Base-by-base conservation (phyloP, 1,140 invertebrate species). In the Drosophila obscura region DNA sequence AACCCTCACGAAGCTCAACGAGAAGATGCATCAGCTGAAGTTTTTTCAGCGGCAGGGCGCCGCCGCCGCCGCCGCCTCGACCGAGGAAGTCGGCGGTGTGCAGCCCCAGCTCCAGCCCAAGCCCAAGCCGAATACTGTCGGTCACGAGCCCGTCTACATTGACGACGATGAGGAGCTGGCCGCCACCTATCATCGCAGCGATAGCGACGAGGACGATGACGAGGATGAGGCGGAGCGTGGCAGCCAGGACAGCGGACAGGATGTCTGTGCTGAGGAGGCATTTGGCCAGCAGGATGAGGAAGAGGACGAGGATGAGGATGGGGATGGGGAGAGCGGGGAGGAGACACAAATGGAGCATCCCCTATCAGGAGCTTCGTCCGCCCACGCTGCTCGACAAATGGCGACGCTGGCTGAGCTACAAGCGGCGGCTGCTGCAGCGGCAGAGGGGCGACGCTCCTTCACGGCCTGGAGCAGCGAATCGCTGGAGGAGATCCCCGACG, bases 21-120 rank as follows among this genome's bases (percentile, higher is more conserved):
- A 85, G 16, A 82, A 83, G 44, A 66, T 91, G 79, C 90, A 91
- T 2, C 68, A 91, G 26, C 56, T 90, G 0, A 91, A 89, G 76
- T 85, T 89, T 59, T 85, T 90, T 69, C 78, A 77, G 56, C 73
- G 76, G 9, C 35, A 57, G 43, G n/a, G 50, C 45, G 49, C 39
- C 22, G 22, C 66, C 49, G 11, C 31, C 53, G 7, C 15, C 26
- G 28, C 49, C 31, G 1, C 45, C 26, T 6, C 51, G 16, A 46
- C 41, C 26, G 48, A 39, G 13, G 19, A 2, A 19, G 31, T 31
- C 31, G 8, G 8, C 31, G 8, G 8, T 8, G 8, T 0, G 31
- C 39, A 26, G 7, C 69, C 68, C 8, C 77, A 89, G 46, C 73
- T 68, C 43, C 39, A 26, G 7, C 69, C 68, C 8, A 80, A 89